Base-by-base conservation (phyloP, 2,797 vertebrate genomes). In the Prionace glauca region DNA sequence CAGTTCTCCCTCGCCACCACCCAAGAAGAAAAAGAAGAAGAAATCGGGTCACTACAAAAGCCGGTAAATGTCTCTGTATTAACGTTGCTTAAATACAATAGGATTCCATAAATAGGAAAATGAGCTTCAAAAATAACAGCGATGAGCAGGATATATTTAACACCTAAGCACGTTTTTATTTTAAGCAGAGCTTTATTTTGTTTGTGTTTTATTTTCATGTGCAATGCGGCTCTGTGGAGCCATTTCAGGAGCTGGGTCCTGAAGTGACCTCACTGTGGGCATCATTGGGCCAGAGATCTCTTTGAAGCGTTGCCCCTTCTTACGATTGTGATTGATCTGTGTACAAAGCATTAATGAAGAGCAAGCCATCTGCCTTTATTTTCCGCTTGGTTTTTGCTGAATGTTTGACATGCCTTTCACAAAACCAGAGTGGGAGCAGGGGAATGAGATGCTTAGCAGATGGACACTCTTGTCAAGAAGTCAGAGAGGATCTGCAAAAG, bases 1-100 rank as follows among this genome's bases (percentile, higher is more conserved):
- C 97, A 99, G 98, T 97, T 99, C 99, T 91, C 97, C 97, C 79
- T 99, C 99, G 87, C 99, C 99, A 91, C 98, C 98, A 1, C 98
- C 98, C 95, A 99, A 99, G 97, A 99, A 99, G 97, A 98, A 98
- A 96, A 99, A 99, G 98, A 99, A 99, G 97, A 99, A 99, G 98
- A 99, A 99, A 98, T 98, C 98, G 0, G 97, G 98, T 77, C 98
- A 98, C 96, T 97, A 98, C 96, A 98, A 98, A 96, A 99, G 98
- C 97, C 98, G 99, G 99, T 99, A 97, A 98, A 98, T 98, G 96
- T 96, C 79, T 91, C 12, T 14, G 90, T 18, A 20, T 90, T 69
- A 41, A 84, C 81, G 22, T 45, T 84, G 36, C 20, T 41, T 20
- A 84, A 45, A 10, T 41, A 69, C 62, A 92, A 24, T 67, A 67